Conservation (phyloP, 1,140 invertebrate genomes). For the Caenorhabditis briggsae region DNA sequence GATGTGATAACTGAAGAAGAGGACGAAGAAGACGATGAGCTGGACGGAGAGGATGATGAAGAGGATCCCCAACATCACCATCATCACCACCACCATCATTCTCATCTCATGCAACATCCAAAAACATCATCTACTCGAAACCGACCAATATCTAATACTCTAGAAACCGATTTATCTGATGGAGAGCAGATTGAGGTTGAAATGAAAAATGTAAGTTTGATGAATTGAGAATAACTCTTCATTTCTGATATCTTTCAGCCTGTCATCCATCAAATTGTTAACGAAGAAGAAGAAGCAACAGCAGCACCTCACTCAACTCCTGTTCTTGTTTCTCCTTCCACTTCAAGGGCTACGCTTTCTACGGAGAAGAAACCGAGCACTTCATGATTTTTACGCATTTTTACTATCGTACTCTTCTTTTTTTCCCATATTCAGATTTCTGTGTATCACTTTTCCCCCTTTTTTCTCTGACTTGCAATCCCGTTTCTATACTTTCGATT, state of each 20-base stretch:
- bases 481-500: too few species aligned
- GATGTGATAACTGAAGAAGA: slow-evolving; percentile 47
- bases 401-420: too few species aligned
- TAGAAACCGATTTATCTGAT: slow-evolving; percentile 17
- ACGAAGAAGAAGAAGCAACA: neutral
- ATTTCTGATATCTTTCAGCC: neutral
- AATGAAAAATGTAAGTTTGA: neutral
- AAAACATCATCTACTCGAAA: neutral
- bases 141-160: neutral
- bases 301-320: slow-evolving; percentile 19
- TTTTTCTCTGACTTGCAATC: too few species aligned
- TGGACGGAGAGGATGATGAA: neutral
- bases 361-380: neutral
- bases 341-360: neutral
- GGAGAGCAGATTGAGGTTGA: neutral
- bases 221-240: neutral
- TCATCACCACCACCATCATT: neutral
- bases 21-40: slow-evolving; percentile 4
- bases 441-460: too few species aligned
- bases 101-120: neutral
- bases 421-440: too few species aligned
- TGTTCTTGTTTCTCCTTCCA: neutral
- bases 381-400: neutral
- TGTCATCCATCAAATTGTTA: slow-evolving; percentile 1
- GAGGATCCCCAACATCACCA: neutral